These are phyloP conservation scores for Stomorhina lunata DNA, from an alignment of 2,888 invertebrate species.

Conservation along the genomic window DNA sequence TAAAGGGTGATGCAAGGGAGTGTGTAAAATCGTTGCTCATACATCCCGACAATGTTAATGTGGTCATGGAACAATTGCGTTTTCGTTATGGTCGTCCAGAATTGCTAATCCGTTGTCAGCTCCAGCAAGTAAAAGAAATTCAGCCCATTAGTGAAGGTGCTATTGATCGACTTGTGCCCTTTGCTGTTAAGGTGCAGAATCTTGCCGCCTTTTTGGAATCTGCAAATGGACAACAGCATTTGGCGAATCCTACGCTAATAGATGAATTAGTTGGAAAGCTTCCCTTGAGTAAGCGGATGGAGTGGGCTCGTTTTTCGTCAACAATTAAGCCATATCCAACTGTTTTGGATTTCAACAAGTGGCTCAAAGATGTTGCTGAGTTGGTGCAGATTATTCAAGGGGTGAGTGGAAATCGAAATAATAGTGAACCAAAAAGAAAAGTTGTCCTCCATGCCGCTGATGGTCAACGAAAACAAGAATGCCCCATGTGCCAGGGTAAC, in stretches of 20 bases:
- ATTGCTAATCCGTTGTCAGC: too few relatives aligned
- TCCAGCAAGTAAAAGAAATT: neutral
- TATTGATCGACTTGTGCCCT: neutral
- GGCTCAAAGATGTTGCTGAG: slow-evolving; percentile 16
- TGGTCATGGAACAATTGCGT: too few relatives aligned
- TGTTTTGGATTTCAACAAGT: slow-evolving; percentile 14
- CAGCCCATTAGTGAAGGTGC: too few relatives aligned
- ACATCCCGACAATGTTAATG: too few relatives aligned
- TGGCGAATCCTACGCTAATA: too few relatives aligned
- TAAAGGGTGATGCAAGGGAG: too few relatives aligned
- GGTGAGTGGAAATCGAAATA: neutral
- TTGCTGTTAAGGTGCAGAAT: neutral
- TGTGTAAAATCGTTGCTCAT: too few relatives aligned
- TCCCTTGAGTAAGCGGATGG: too few relatives aligned
- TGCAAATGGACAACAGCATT: neutral
- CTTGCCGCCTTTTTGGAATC: neutral
- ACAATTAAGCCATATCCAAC: slow-evolving; percentile 4
- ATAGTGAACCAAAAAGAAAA: slow-evolving; percentile 9
- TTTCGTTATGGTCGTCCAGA: too few relatives aligned
- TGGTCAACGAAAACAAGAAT: neutral
- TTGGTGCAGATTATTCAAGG: slow-evolving; percentile 1
- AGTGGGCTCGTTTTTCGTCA: too few relatives aligned
- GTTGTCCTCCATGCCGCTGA: slow-evolving; percentile 20
- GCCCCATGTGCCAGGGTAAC: too few relatives aligned
- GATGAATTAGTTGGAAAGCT: too few relatives aligned